Evolutionary conservation across 2,888 invertebrate species (phyloP), one percentile per base, ranked within the genome.

Genomic region (Hermodice carunculata): DNA sequence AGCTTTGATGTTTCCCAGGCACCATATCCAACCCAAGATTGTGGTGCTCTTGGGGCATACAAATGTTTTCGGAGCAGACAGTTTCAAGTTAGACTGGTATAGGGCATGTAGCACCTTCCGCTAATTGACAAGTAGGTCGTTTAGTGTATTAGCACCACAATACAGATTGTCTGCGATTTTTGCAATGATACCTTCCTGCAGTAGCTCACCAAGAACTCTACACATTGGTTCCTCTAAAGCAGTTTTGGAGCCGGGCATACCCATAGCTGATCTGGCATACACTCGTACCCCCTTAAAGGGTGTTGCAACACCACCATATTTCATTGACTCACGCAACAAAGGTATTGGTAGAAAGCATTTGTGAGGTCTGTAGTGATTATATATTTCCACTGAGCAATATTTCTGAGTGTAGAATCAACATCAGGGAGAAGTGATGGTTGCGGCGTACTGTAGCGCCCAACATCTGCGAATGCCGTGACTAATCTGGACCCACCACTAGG

Each of bases 101-200:
- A 74, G 26, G 28, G 69, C 31, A 22, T 52, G 3, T 8, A 75
- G 60, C 1, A 75, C 64, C 6, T 52, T 49, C 31, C 32, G 42
- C 60, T 57, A 71, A 29, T 67, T 68, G 4, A 14, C 24, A 2
- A 71, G 48, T 14, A 73, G 42, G 44, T 72, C 65, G 8, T 68
- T 52, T 14, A 59, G 70, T 8, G 68, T 56, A 49, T 74, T 61
- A 14, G 69, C 71, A n/a, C 72, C 68, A 52, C 70, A 70, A 49
- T 71, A 74, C 19, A 74, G 60, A 40, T 76, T 70, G 62, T 75
- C 75, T 11, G 75, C 71, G 11, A 73, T 29, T 51, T 72, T 76
- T 1, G 71, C 58, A 22, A 75, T 67, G 56, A 46, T 37, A 6
- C 74, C 76, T 3, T 61, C 64, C 32, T 66, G 57, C 1, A 75